Conservation (phyloP, 2,113 vertebrate species). For the Eudorcas thomsonii region DNA sequence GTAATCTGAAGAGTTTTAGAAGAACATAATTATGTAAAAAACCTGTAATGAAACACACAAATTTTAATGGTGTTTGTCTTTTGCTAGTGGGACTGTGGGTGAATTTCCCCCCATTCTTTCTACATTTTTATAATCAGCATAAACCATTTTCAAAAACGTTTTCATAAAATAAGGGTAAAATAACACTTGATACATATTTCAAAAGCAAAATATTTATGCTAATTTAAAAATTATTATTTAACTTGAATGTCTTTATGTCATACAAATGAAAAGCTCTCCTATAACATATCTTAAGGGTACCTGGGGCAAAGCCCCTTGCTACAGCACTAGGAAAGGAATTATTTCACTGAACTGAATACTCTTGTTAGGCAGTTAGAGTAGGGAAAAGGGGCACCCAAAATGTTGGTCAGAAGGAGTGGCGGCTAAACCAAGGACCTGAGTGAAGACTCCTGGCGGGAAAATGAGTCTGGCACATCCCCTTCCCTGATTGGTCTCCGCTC, state of each 20-base stretch:
- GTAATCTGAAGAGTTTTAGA: neutral
- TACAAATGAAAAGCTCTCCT: neutral
- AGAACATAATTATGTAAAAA: neutral
- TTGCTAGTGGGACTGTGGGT: neutral
- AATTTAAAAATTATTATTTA: neutral
- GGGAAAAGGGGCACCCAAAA: neutral
- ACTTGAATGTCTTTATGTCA: neutral
- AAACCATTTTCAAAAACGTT: neutral
- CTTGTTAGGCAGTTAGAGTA: neutral
- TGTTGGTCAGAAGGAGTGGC: neutral
- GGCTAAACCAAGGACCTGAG: neutral
- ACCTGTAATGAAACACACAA: neutral
- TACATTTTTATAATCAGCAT: neutral
- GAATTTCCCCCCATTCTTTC: neutral
- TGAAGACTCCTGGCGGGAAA: neutral
- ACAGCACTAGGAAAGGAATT: neutral
- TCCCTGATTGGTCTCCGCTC: neutral
- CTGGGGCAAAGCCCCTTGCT: neutral
- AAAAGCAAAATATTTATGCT: neutral
- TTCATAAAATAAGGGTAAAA: neutral
- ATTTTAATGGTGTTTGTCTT: neutral
- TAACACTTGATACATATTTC: neutral
- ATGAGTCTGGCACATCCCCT: neutral
- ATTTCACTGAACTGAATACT: neutral
- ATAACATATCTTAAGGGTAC: neutral